phyloP scores from a whole-genome alignment of 2,888 invertebrate genomes.

The Gymnocheta viridis region DNA sequence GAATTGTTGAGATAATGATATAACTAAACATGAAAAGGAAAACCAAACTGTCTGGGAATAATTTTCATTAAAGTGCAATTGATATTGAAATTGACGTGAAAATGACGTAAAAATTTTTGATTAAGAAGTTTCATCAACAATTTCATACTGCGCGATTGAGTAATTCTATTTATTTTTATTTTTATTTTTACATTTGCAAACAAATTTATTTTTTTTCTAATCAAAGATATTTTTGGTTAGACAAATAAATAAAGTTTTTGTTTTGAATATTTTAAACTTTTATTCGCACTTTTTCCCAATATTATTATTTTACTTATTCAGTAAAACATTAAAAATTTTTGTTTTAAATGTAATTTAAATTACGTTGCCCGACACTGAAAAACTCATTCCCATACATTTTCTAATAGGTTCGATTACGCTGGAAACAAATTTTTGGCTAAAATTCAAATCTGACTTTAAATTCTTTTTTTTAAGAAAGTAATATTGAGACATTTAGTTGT shows the following conservation, averaged over 20 bases:
- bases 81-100: background rate
- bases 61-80: background rate
- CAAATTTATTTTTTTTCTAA: background rate
- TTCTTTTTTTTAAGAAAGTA: too few relatives aligned
- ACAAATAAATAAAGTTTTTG: background rate
- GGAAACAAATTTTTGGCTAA: too few relatives aligned
- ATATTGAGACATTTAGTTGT: too few relatives aligned
- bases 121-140: background rate
- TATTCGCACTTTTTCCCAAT: too few relatives aligned
- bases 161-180: background rate
- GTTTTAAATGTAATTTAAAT: too few relatives aligned
- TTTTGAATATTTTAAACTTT: background rate
- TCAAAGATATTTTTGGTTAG: background rate
- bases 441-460: too few relatives aligned
- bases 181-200: background rate
- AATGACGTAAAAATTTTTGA: background rate
- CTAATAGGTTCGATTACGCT: too few relatives aligned
- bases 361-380: too few relatives aligned
- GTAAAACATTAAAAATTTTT: too few relatives aligned
- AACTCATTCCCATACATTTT: too few relatives aligned
- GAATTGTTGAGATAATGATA: background rate
- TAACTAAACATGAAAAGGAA: slow-evolving; percentile 14
- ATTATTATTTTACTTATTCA: too few relatives aligned
- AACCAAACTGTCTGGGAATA: slow-evolving; percentile 10
- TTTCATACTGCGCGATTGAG: background rate